Base-by-base conservation (phyloP, 2,797 vertebrate species). In the Lacerta viridis region DNA sequence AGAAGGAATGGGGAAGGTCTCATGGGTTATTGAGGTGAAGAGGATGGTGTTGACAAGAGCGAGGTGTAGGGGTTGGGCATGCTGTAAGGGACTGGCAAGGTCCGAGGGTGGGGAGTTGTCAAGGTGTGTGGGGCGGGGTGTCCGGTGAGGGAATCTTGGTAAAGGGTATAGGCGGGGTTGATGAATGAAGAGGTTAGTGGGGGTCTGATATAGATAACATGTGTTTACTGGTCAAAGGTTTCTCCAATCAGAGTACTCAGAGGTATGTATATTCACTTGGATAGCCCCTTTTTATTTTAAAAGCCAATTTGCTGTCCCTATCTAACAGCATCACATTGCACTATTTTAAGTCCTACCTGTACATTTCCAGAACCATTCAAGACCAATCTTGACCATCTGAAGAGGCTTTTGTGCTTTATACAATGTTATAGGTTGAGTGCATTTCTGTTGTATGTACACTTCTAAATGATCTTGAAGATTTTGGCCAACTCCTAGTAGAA, bases 381-480 rank as follows among this genome's bases (percentile, higher is more conserved):
- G 94, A 61, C 99, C 99, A 7, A 99, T 99, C 95, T 92, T 97
- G 84, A 97, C 74, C 98, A 98, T 99, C 46, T 96, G 97, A 84
- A 98, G 88, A 83, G 98, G 98, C 93, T 98, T 98, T 97, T 99
- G 99, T 77, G 98, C 96, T 1, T 96, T 97, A 86, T 98, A 98
- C 0, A 99, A 96, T 2, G 99, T 99, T 91, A 99, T 97, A 20
- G 99, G 98, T 77, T 96, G 97, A 81, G 96, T 98, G 93, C 99
- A 99, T 74, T 97, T 96, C 66, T 99, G 99, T 95, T 99, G 99
- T 39, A 99, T 68, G 0, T 99, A 99, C 15, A 99, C 89, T 96
- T 99, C 99, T 94, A 99, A 95, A 94, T 99, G 99, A 94, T 99
- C 99, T 92, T 99, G 99, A 66, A 99, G 97, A 95, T 99, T 99